phyloP scores from a whole-genome alignment of 1,140 invertebrate genomes.

The Pseudomyrmex pallidus region DNA sequence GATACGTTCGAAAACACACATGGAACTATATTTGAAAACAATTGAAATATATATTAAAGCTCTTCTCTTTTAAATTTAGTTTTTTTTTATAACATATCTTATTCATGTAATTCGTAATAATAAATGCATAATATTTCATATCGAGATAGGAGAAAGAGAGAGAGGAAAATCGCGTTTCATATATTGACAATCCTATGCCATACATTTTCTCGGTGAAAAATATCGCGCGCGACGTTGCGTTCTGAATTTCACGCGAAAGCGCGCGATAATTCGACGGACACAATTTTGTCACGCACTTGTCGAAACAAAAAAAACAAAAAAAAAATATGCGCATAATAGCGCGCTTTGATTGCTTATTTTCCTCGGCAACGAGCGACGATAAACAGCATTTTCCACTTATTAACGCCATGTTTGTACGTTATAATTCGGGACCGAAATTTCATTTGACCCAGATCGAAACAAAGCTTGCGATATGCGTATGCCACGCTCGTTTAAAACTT shows the following conservation, averaged over 20 bases:
- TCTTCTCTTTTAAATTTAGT: too few species aligned
- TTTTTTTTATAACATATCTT: too few species aligned
- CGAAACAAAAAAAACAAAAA: background rate
- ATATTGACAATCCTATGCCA: too few species aligned
- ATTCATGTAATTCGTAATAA: too few species aligned
- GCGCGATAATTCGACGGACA: conserved; percentile 7
- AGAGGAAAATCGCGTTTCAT: too few species aligned
- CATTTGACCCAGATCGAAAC: conserved; percentile 39
- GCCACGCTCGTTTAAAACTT: conserved; percentile 14
- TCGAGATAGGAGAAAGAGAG: too few species aligned
- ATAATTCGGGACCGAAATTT: conserved; percentile 37
- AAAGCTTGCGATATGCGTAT: background rate
- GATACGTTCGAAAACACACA: too few species aligned
- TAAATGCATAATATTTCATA: too few species aligned
- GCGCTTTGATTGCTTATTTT: conserved; percentile 49
- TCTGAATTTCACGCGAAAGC: background rate
- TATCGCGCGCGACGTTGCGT: background rate
- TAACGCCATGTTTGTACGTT: conserved; percentile 21
- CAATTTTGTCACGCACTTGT: conserved; percentile 4
- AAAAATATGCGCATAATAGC: background rate
- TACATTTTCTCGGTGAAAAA: background rate
- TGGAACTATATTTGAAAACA: too few species aligned
- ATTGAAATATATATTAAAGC: too few species aligned
- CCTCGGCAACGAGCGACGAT: background rate
- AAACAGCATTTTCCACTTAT: conserved; percentile 44